These are phyloP conservation scores for Noctua comes DNA, from an alignment of 2,888 invertebrate genomes.

Conservation along the genomic window DNA sequence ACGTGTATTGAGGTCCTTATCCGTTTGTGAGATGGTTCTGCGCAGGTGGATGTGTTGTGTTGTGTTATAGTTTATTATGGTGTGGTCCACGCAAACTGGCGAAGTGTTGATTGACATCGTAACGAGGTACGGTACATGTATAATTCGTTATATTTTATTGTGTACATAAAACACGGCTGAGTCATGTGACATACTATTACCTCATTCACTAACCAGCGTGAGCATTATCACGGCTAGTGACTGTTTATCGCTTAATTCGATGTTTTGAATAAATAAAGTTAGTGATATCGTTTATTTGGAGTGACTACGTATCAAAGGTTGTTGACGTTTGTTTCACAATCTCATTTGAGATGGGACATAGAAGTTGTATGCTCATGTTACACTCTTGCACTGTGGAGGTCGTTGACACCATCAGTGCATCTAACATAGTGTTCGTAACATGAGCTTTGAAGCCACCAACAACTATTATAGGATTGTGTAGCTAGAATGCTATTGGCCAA, in stretches of 20 bases:
- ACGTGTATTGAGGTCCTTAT: constrained; percentile 86
- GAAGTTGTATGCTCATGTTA: constrained; percentile 46
- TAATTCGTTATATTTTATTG: constrained; percentile 67
- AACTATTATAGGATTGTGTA: not conserved
- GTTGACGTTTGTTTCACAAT: constrained; percentile 62
- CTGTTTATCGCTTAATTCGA: constrained; percentile 60
- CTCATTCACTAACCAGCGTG: constrained; percentile 68
- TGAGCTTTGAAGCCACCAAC: constrained; percentile 26
- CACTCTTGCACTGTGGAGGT: constrained; percentile 56
- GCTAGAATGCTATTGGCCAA: constrained; percentile 2
- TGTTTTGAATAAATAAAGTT: constrained; percentile 65
- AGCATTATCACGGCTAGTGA: constrained; percentile 67
- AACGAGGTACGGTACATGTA: constrained; percentile 82
- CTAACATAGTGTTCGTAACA: constrained; percentile 32
- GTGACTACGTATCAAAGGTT: constrained; percentile 59
- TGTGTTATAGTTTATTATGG: constrained; percentile 86
- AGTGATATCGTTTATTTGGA: constrained; percentile 60
- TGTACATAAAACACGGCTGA: constrained; percentile 67
- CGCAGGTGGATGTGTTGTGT: constrained; percentile 87
- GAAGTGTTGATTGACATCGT: constrained; percentile 88
- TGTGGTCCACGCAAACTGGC: constrained; percentile 88
- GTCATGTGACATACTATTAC: constrained; percentile 73
- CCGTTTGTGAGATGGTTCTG: constrained; percentile 85
- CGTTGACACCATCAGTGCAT: constrained; percentile 56
- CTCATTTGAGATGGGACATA: constrained; percentile 38